phyloP scores from a whole-genome alignment of 1,140 invertebrate genomes.

The Pinna nobilis region DNA sequence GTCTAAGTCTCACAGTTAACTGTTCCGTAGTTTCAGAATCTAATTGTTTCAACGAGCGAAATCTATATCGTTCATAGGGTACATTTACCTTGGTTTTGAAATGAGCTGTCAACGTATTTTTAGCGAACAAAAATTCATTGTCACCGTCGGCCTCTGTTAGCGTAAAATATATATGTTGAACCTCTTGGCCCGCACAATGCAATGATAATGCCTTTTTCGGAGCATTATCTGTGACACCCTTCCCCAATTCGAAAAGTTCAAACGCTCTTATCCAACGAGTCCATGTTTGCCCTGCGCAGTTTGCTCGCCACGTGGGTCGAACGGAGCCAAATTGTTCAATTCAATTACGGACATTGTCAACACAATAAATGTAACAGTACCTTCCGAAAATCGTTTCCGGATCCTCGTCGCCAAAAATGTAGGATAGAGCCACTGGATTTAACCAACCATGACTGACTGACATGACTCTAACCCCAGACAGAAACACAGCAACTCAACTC shows the following conservation, averaged over 20 bases:
- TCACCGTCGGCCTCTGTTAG: slow-evolving; percentile 5
- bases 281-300: slow-evolving; percentile 18
- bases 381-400: no score
- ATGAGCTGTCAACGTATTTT: slow-evolving; percentile 18
- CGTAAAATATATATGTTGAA: slow-evolving; percentile 49
- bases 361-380: no score
- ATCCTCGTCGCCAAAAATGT: no score
- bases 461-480: no score
- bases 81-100: slow-evolving; percentile 32
- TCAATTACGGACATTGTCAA: no score
- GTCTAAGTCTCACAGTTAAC: slow-evolving; percentile 35
- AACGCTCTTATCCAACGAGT: slow-evolving; percentile 43
- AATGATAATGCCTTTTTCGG: slow-evolving; percentile 42
- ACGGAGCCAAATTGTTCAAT: neutral
- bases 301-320: slow-evolving; percentile 14
- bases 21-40: slow-evolving; percentile 29
- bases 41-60: slow-evolving; percentile 18
- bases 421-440: no score
- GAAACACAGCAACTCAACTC: no score
- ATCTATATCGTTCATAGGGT: slow-evolving; percentile 27
- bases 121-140: neutral
- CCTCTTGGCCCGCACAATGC: slow-evolving; percentile 43
- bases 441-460: no score
- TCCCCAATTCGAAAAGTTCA: slow-evolving; percentile 34
- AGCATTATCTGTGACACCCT: slow-evolving; percentile 26